Conservation (phyloP, 1,140 invertebrate species). For the Triops cancriformis region DNA sequence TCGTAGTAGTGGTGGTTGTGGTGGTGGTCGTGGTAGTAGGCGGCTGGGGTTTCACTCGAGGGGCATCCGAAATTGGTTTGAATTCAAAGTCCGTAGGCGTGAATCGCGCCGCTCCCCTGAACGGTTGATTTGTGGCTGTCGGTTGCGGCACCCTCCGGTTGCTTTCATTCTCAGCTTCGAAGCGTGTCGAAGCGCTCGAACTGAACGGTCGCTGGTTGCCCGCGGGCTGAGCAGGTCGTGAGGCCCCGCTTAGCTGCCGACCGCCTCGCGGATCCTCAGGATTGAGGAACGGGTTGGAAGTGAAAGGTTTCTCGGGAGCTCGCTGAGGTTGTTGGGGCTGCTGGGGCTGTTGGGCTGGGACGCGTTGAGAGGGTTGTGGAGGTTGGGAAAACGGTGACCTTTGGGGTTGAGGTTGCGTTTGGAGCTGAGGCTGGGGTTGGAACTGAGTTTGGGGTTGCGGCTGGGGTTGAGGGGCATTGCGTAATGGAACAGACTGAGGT, state of each 20-base stretch:
- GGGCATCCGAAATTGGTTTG: background rate
- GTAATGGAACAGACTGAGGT: too few relatives aligned
- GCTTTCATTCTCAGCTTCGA: background rate
- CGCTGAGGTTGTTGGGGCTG: background rate
- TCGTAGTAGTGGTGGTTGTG: background rate
- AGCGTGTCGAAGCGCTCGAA: background rate
- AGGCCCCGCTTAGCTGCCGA: background rate
- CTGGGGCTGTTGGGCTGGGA: background rate
- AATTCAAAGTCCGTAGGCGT: background rate
- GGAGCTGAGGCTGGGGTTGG: slow-evolving; percentile 14
- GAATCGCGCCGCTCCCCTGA: background rate
- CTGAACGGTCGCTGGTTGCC: background rate
- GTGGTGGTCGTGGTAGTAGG: background rate
- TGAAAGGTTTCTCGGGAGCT: background rate
- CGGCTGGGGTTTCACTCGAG: background rate
- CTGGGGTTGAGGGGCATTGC: background rate
- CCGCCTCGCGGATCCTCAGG: background rate
- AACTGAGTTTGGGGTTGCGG: slow-evolving; percentile 1
- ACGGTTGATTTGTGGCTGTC: background rate
- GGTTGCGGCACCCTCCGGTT: background rate
- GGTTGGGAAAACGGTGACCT: background rate
- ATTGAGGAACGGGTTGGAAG: background rate
- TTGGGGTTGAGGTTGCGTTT: background rate
- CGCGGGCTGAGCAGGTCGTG: background rate
- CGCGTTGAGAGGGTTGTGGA: background rate